Evolutionary conservation across 2,797 vertebrate genomes (phyloP).

Genomic region (Sparus aurata): DNA sequence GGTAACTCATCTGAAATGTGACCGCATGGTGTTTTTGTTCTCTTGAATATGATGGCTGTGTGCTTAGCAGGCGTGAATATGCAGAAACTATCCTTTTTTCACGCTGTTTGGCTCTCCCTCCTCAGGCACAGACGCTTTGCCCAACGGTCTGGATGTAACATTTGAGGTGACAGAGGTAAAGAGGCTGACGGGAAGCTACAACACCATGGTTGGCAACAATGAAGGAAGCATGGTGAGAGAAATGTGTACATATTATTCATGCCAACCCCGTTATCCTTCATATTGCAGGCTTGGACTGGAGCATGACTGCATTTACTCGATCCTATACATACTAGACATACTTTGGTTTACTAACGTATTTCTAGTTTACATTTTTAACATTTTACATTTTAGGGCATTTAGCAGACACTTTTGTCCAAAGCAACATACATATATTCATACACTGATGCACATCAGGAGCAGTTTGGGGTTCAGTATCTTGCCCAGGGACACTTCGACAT

Average conservation of each 20-base stretch:
- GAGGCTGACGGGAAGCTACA: conserved; percentile 95
- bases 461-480: too few species aligned
- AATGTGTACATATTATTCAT: not conserved
- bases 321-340: not conserved
- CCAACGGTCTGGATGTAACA: conserved; percentile 95
- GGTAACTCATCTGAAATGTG: conserved; percentile 77
- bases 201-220: conserved; percentile 99
- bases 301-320: not conserved
- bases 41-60: not conserved
- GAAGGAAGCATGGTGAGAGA: conserved; percentile 97
- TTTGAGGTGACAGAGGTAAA: conserved; percentile 95
- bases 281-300: not conserved
- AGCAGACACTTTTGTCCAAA: too few species aligned
- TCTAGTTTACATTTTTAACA: too few species aligned
- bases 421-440: too few species aligned
- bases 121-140: conserved; percentile 91
- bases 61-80: not conserved
- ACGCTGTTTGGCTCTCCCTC: conserved; percentile 2
- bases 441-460: too few species aligned
- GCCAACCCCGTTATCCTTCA: not conserved
- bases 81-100: not conserved
- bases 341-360: not conserved
- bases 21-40: not conserved
- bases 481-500: too few species aligned
- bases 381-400: too few species aligned